Evolutionary conservation across 2,888 invertebrate genomes (phyloP), one percentile per base, ranked within the genome.

Genomic region (Neocrepidodera transversa): DNA sequence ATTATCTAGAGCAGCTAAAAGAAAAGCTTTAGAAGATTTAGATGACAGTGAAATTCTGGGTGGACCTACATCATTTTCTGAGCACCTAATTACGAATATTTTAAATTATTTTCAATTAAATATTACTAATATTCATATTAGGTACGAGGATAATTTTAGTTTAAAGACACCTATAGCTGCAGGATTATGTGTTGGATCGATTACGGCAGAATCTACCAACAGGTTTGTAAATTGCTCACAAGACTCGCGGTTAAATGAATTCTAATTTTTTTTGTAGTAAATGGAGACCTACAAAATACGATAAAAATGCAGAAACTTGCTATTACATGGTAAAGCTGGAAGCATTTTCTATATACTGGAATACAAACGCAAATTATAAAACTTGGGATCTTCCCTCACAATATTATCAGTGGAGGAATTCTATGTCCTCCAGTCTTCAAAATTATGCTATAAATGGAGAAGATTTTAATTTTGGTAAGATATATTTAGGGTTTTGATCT

Each of bases 121-220:
- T 59, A 83, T 93, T 18, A 85, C 87, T 61, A 90, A 91, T 76
- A 85, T 93, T 42, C 93, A 93, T 78, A 83, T 93, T 58, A 83
- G 93, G 63, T 93, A 92, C 71, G 93, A 93, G 76, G 92, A 93
- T 74, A 84, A 84, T 5, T 83, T 88, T 65, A 86, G 87, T 64
- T 86, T 86, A 43, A 85, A 85, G 60, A 83, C 83, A 10, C 86
- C 90, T 2, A 80, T 91, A 68, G 88, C 90, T 0, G 89, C 88
- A 73, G 93, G 93, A 1, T 73, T 92, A 23, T 92, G 91, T 76
- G 82, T 93, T 58, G 90, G 91, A 71, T 87, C 85, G 67, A 80
- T 93, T 64, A 88, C 90, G 0, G 87, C 92, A 64, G 90, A 91
- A 76, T 90, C 91, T 5, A 92, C 92, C 1, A 92, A 92, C 73